Percentiles rank a stretch among this genome's conserved stretches.
phyloP scores from a whole-genome alignment of 2,888 invertebrate genomes.

The Heliconius aoede region DNA sequence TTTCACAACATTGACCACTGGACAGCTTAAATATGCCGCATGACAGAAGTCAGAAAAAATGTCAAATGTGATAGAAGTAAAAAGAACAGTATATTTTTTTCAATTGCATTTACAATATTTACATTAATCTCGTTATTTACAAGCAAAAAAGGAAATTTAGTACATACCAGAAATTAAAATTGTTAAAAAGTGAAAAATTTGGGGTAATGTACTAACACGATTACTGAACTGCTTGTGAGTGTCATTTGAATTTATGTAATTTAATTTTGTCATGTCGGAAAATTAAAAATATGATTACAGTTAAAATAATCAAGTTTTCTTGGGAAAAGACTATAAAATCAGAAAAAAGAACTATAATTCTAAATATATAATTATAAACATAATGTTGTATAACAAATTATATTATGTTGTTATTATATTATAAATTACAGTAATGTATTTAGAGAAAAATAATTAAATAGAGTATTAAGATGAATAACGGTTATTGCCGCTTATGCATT shows the following conservation, averaged over 20 bases:
- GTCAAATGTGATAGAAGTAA: neutral
- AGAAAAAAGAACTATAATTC: neutral
- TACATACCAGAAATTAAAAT: neutral
- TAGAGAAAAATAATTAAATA: neutral
- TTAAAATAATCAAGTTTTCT: neutral
- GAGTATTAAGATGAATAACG: slow-evolving; percentile 54
- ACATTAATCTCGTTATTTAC: neutral
- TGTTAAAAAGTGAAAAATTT: neutral
- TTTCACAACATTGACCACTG: slow-evolving; percentile 8
- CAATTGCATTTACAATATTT: neutral
- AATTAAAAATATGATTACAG: neutral
- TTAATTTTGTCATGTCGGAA: neutral
- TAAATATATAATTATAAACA: too few relatives aligned
- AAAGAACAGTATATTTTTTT: neutral
- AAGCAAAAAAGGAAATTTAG: neutral
- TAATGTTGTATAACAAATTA: neutral
- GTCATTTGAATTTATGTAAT: neutral
- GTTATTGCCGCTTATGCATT: slow-evolving; percentile 58
- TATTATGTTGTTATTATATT: too few relatives aligned
- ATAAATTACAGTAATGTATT: neutral
- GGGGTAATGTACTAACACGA: neutral
- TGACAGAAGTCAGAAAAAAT: slow-evolving; percentile 1
- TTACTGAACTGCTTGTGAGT: neutral
- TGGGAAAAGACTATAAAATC: neutral
- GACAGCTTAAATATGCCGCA: neutral